Conservation (phyloP, 2,888 invertebrate genomes). For the Eretmocerus hayati region DNA sequence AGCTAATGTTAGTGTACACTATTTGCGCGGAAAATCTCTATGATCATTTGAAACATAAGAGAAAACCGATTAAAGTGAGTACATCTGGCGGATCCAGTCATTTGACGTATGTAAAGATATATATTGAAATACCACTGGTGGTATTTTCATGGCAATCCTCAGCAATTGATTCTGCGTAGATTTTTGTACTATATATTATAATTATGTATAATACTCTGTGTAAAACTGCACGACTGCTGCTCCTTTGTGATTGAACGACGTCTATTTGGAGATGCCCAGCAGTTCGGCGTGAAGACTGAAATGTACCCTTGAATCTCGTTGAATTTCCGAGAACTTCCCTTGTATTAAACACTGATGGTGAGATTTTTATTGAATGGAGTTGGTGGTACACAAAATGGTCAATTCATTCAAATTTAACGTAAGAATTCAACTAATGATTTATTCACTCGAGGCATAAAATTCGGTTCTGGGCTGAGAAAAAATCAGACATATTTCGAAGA, state of each 20-base stretch:
- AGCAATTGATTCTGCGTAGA: constrained; percentile 17
- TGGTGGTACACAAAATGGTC: too few species aligned
- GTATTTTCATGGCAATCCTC: constrained; percentile 21
- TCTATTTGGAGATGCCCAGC: constrained; percentile 15
- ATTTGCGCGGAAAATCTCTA: constrained; percentile 10
- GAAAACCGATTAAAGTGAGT: constrained; percentile 2
- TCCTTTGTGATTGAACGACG: constrained; percentile 19
- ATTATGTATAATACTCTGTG: constrained; percentile 11
- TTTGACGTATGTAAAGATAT: constrained; percentile 8
- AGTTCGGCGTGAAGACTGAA: constrained; percentile 23
- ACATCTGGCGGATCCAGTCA: constrained; percentile 1
- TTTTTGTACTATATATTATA: constrained; percentile 23
- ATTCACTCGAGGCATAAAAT: too few species aligned
- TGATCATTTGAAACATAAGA: constrained; percentile 1
- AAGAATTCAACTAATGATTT: too few species aligned
- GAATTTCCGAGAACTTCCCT: neutral
- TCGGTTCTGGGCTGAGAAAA: too few species aligned
- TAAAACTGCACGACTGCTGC: constrained; percentile 18
- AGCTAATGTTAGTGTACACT: constrained; percentile 5
- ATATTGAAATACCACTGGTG: constrained; percentile 20
- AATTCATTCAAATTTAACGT: too few species aligned
- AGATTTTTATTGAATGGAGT: constrained; percentile 18
- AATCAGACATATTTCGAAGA: too few species aligned
- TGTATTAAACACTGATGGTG: constrained; percentile 20
- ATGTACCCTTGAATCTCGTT: constrained; percentile 4